These are phyloP conservation scores for Volucella bombylans DNA, from an alignment of 2,888 invertebrate genomes.

Conservation along the genomic window DNA sequence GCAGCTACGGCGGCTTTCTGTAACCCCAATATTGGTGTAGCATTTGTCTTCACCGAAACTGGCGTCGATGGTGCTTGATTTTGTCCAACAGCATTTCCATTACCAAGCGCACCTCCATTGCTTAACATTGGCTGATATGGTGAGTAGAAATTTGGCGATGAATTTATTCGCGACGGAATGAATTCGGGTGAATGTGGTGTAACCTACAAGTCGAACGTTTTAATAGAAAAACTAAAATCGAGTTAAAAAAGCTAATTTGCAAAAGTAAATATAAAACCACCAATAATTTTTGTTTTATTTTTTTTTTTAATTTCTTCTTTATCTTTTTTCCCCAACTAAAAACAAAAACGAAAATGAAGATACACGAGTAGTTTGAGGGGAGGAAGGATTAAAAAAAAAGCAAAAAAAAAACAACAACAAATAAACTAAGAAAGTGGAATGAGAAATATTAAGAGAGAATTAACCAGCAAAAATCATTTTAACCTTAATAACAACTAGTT, in stretches of 20 bases:
- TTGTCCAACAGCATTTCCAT: conserved; percentile 64
- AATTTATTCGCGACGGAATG: conserved; percentile 83
- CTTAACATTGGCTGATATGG: conserved; percentile 81
- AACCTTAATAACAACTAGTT: conserved; percentile 12
- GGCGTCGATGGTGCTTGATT: conserved; percentile 74
- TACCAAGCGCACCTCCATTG: conserved; percentile 77
- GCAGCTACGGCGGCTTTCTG: conserved; percentile 79
- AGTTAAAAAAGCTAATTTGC: conserved; percentile 68
- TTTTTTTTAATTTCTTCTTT: conserved; percentile 31
- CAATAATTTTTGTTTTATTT: conserved; percentile 21
- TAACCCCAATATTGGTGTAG: conserved; percentile 78
- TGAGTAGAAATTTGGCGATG: conserved; percentile 82
- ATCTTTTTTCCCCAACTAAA: conserved; percentile 23
- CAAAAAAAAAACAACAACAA: no score
- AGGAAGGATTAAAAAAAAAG: not conserved
- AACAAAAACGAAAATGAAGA: conserved; percentile 31
- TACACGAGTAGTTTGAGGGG: not conserved
- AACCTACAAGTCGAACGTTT: conserved; percentile 83
- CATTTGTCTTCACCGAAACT: conserved; percentile 70
- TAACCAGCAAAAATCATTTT: conserved; percentile 8
- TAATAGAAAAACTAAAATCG: conserved; percentile 74
- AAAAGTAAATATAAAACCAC: conserved; percentile 60
- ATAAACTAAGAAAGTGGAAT: not conserved
- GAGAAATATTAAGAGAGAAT: conserved; percentile 16
- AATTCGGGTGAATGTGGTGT: conserved; percentile 84